phyloP scores from a whole-genome alignment of 2,797 vertebrate species.

The Smutsia gigantea region DNA sequence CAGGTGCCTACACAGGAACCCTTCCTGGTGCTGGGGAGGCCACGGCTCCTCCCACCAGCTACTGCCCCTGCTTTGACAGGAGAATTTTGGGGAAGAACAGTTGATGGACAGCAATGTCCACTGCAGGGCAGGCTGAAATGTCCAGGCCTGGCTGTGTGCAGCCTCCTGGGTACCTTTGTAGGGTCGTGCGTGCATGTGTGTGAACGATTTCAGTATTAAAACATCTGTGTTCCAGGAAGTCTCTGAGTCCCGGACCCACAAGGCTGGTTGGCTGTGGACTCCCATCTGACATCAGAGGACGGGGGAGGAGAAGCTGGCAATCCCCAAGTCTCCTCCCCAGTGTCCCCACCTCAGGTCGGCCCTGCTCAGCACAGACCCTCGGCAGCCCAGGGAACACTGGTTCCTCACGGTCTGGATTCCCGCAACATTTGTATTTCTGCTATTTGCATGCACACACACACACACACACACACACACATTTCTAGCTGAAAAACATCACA shows the following conservation, averaged over 20 bases:
- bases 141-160: not conserved
- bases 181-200: not conserved
- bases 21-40: not conserved
- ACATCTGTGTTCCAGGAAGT: not conserved
- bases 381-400: not conserved
- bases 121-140: rapidly evolving
- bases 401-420: not conserved
- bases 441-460: not conserved
- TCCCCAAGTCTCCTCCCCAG: too few species aligned
- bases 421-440: not conserved
- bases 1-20: not conserved
- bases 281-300: not conserved
- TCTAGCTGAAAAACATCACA: not conserved
- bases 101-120: not conserved
- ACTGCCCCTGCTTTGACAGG: not conserved
- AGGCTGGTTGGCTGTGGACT: not conserved
- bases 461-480: not conserved
- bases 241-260: not conserved
- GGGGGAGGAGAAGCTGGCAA: not conserved
- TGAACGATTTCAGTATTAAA: not conserved
- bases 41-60: rapidly evolving
- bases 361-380: not conserved
- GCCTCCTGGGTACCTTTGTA: not conserved
- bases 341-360: too few species aligned
- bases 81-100: not conserved